Evolutionary conservation across 2,888 invertebrate species (phyloP).

Genomic region (Latheticus oryzae): DNA sequence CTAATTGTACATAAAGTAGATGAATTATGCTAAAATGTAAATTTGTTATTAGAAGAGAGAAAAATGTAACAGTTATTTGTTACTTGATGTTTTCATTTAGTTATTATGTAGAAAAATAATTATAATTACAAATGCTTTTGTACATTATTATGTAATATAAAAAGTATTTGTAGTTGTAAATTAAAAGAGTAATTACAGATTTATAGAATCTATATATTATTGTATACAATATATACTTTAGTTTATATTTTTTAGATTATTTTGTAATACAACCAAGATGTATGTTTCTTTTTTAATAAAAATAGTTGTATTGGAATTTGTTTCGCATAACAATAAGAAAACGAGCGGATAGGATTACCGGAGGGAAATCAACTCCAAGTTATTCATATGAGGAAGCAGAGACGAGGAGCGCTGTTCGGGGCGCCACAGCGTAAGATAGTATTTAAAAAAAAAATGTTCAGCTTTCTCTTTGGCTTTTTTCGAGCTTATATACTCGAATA

Average conservation of each 20-base stretch:
- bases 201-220: constrained; percentile 42
- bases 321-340: too few relatives aligned
- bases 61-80: constrained; percentile 38
- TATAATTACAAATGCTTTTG: constrained; percentile 45
- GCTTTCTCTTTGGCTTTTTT: too few relatives aligned
- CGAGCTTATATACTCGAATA: too few relatives aligned
- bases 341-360: too few relatives aligned
- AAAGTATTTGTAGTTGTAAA: constrained; percentile 43
- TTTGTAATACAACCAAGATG: constrained; percentile 53
- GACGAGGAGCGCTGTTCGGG: too few relatives aligned
- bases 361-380: too few relatives aligned
- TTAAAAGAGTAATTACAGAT: constrained; percentile 44
- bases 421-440: too few relatives aligned
- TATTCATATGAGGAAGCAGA: too few relatives aligned
- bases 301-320: constrained; percentile 50
- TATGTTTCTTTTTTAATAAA: constrained; percentile 52
- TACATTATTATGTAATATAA: constrained; percentile 42
- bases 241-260: constrained; percentile 51
- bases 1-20: constrained; percentile 37
- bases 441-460: too few relatives aligned
- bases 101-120: constrained; percentile 36
- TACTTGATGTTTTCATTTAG: constrained; percentile 39
- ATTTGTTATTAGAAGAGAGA: constrained; percentile 43
- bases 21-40: constrained; percentile 34
- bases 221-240: constrained; percentile 47